Conservation (phyloP, 2,888 invertebrate genomes). For the Dioctria linearis region DNA sequence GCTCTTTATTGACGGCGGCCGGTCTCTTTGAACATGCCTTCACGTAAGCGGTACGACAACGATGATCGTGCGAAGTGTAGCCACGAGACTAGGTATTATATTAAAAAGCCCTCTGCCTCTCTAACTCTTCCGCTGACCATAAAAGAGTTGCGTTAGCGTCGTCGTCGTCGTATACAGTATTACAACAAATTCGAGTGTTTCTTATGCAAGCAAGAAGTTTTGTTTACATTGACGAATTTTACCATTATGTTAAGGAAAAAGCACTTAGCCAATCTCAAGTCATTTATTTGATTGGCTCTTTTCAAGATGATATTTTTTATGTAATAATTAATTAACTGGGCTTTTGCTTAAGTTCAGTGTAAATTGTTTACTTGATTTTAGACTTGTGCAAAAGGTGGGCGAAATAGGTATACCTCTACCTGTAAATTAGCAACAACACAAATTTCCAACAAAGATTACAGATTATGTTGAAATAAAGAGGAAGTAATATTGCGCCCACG, state of each 20-base stretch:
- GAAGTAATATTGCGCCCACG: not conserved
- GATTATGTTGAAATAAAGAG: not conserved
- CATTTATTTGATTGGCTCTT: not conserved
- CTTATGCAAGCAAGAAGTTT: slow-evolving; percentile 22
- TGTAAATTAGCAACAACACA: no score
- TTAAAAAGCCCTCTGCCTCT: no score
- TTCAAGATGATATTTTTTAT: no score
- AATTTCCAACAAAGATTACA: no score
- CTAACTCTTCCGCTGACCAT: not conserved
- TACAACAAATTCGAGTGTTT: not conserved
- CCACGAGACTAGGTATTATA: slow-evolving; percentile 1
- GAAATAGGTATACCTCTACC: no score
- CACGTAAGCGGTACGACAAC: slow-evolving; percentile 14
- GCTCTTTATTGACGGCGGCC: slow-evolving; percentile 51
- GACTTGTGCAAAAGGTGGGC: no score
- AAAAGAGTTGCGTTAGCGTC: slow-evolving; percentile 1
- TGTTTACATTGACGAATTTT: slow-evolving; percentile 45
- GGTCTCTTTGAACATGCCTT: slow-evolving; percentile 43
- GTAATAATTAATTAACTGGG: no score
- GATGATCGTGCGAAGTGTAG: not conserved
- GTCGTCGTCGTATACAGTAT: not conserved
- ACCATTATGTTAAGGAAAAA: not conserved
- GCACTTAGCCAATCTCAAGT: not conserved
- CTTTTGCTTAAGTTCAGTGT: no score
- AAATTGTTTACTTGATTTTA: no score